A percentile compares a stretch with the other conserved stretches of the same genome.
Evolutionary conservation across 1,140 invertebrate species (phyloP).

Genomic region (Odontomachus brunneus): DNA sequence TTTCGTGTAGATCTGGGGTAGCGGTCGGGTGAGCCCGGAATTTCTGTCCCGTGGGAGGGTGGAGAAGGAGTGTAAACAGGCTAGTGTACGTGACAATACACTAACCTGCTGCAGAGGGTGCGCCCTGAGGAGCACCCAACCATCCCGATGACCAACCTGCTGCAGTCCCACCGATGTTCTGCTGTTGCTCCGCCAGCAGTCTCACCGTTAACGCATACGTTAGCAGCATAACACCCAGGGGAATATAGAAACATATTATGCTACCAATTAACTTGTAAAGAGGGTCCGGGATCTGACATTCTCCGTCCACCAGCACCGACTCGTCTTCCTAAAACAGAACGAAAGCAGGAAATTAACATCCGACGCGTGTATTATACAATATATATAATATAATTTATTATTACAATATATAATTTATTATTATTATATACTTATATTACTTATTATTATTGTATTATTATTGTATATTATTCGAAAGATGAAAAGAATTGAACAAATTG

Average conservation of each 20-base stretch:
- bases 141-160: slow-evolving; percentile 87
- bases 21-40: neutral
- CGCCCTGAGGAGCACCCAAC: slow-evolving; percentile 86
- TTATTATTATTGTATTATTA: too few relatives aligned
- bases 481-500: too few relatives aligned
- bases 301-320: slow-evolving; percentile 91
- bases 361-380: slow-evolving; percentile 1
- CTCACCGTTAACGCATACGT: slow-evolving; percentile 96
- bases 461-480: too few relatives aligned
- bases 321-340: slow-evolving; percentile 89
- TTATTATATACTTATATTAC: too few relatives aligned
- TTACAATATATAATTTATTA: too few relatives aligned
- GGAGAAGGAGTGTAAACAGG: slow-evolving; percentile 50
- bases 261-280: slow-evolving; percentile 96
- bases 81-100: slow-evolving; percentile 71
- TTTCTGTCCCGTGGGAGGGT: neutral
- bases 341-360: slow-evolving; percentile 35
- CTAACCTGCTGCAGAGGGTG: slow-evolving; percentile 84
- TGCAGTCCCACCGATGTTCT: slow-evolving; percentile 88
- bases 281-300: slow-evolving; percentile 94
- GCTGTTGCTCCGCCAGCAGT: slow-evolving; percentile 91
- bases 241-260: slow-evolving; percentile 98
- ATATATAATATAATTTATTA: neutral
- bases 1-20: too few relatives aligned
- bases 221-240: slow-evolving; percentile 96